Evolutionary conservation across 1,140 invertebrate genomes (phyloP).

Genomic region (Nebria ingens): DNA sequence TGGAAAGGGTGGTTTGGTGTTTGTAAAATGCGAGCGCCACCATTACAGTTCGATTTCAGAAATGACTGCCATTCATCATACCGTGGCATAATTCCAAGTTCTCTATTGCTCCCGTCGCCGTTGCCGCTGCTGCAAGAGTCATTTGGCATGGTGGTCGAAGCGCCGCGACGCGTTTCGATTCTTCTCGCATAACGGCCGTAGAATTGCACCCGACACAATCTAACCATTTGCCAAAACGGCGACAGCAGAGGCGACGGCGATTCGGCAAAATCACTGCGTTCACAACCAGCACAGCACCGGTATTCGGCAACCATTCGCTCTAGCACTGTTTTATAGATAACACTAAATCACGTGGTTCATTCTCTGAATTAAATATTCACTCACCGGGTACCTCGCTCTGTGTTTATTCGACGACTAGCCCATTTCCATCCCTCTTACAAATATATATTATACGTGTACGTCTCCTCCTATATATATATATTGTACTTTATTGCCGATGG

Average conservation of each 20-base stretch:
- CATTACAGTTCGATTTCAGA: not conserved
- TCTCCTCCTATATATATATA: too few relatives aligned
- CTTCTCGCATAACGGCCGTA: not conserved
- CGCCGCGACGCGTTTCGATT: not conserved
- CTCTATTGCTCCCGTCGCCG: not conserved
- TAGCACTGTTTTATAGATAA: not conserved
- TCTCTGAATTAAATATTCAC: too few relatives aligned
- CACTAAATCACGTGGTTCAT: not conserved
- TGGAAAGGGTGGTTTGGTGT: too few relatives aligned
- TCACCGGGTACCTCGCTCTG: too few relatives aligned
- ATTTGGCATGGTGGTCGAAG: not conserved
- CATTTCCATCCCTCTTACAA: too few relatives aligned
- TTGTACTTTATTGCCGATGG: too few relatives aligned
- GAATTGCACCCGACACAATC: not conserved
- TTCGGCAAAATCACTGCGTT: too few relatives aligned
- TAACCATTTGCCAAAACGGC: not conserved
- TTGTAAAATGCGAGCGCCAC: not conserved
- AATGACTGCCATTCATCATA: not conserved
- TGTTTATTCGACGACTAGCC: too few relatives aligned
- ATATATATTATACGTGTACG: too few relatives aligned
- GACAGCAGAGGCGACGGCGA: too few relatives aligned
- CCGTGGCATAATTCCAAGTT: not conserved
- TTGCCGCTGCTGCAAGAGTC: too few relatives aligned
- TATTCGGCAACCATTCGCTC: not conserved
- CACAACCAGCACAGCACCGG: not conserved